Evolutionary conservation across 2,888 invertebrate genomes (phyloP), one percentile per base, ranked within the genome.

Genomic region (Lithophane leautieri): DNA sequence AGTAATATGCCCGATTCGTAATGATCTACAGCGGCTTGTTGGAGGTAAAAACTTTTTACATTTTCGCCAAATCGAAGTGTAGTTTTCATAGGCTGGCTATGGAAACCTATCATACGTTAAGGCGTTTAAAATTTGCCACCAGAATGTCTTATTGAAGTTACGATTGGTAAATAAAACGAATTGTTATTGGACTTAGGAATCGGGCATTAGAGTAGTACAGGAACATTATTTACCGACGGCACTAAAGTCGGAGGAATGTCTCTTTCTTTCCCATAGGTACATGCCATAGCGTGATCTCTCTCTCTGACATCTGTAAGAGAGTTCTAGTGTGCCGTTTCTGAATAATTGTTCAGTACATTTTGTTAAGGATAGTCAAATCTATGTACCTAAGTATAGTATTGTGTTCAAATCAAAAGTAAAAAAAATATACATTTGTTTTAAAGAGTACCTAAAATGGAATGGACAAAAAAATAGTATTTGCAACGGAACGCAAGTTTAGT

Each of bases 391-490:
- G 12, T 85, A 70, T 75, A 69, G 73, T 79, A 77, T 86, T 77
- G 82, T 86, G 84, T 86, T 84, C 79, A 82, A 63, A 44, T 56
- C 40, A 70, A 72, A 62, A 58, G 1, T 34, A 34, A 34, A 34
- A 34, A 34, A 34, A 34, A 34, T n/a, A 34, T 34, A 58, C 4
- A 54, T 47, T 65, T 34, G 0, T 40, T 44, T 0, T 54, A 8
- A 50, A 61, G 16, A 28, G 9, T n/a, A n/a, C n/a, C n/a, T n/a
- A 63, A 56, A 19, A 47, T 28, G 1, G 2, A 22, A 40, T n/a
- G 16, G 50, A 25, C 1, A 7, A 22, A 9, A 44, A 60, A 9
- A 3, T 2, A 4, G 11, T 19, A 61, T 58, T 34, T 25, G 19
- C 12, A 3, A 44, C 3, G 14, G 19, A 56, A 44, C 4, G 28